Conservation (phyloP, 2,888 invertebrate species). For the Philereme transversata region DNA sequence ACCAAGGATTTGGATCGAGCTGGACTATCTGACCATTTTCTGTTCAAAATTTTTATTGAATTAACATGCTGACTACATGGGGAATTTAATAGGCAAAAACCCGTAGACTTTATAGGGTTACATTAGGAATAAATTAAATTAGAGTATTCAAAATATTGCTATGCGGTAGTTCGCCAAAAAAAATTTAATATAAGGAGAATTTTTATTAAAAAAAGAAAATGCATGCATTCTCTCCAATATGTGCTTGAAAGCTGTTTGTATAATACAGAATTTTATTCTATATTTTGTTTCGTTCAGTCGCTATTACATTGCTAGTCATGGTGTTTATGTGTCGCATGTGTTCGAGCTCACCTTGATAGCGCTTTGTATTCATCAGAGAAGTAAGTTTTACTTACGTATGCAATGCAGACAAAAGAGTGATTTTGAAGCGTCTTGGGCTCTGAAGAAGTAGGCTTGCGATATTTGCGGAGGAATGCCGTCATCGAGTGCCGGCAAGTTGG, state of each 20-base stretch:
- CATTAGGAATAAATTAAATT: background rate
- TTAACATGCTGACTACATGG: conserved; percentile 53
- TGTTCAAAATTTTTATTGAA: conserved; percentile 53
- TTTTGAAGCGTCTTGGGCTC: conserved; percentile 40
- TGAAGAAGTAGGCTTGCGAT: conserved; percentile 47
- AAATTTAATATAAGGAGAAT: conserved; percentile 19
- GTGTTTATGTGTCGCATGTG: conserved; percentile 18
- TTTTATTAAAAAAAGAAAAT: conserved; percentile 29
- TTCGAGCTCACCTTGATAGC: conserved; percentile 22
- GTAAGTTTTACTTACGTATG: conserved; percentile 24
- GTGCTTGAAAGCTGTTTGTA: conserved; percentile 28
- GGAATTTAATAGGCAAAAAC: conserved; percentile 41
- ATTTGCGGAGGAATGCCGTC: conserved; percentile 70
- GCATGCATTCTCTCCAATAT: conserved; percentile 28
- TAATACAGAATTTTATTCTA: conserved; percentile 3
- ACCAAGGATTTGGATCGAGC: conserved; percentile 64
- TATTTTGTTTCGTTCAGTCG: conserved; percentile 27
- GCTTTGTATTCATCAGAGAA: conserved; percentile 34
- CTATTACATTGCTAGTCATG: conserved; percentile 10
- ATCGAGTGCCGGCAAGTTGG: conserved; percentile 49
- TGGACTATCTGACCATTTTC: conserved; percentile 56
- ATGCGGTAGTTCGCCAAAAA: background rate
- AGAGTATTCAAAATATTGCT: no score
- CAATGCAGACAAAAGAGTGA: conserved; percentile 36
- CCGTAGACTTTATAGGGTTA: conserved; percentile 9